phyloP scores from a whole-genome alignment of 2,888 invertebrate genomes.

The Oscheius sp. region DNA sequence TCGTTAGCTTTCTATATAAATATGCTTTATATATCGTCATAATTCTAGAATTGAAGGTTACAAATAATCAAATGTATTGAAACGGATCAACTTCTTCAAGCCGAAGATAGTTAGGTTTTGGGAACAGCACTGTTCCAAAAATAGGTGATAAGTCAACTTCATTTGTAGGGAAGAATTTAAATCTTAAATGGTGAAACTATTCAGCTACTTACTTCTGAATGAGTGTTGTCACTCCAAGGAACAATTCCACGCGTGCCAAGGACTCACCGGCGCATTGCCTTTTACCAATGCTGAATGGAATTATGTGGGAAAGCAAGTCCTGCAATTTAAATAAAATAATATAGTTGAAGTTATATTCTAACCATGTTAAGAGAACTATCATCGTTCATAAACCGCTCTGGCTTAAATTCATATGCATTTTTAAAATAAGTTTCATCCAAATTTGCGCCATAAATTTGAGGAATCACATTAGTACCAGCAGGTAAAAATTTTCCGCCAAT shows the following conservation, averaged over 20 bases:
- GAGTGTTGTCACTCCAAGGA: constrained; percentile 37
- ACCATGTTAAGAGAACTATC: constrained; percentile 47
- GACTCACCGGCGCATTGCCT: constrained; percentile 51
- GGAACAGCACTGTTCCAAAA: constrained; percentile 2
- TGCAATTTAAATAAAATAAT: constrained; percentile 20
- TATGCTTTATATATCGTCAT: background rate
- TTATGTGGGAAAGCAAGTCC: constrained; percentile 37
- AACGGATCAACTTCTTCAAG: constrained; percentile 10
- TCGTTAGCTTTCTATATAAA: too few species aligned
- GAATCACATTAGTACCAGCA: constrained; percentile 27
- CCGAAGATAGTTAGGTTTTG: background rate
- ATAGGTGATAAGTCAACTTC: constrained; percentile 1
- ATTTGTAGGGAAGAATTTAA: too few species aligned
- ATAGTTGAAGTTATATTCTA: background rate
- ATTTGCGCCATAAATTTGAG: constrained; percentile 42
- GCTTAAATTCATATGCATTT: constrained; percentile 39
- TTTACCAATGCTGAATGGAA: constrained; percentile 50
- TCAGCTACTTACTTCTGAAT: constrained; percentile 35
- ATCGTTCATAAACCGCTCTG: constrained; percentile 45
- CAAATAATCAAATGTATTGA: background rate
- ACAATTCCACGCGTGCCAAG: constrained; percentile 48
- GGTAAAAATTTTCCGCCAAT: constrained; percentile 32
- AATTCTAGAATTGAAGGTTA: background rate
- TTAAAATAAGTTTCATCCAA: constrained; percentile 41
- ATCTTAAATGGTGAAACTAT: background rate